Evolutionary conservation across 2,797 vertebrate species (phyloP).

Genomic region (Falco biarmicus): DNA sequence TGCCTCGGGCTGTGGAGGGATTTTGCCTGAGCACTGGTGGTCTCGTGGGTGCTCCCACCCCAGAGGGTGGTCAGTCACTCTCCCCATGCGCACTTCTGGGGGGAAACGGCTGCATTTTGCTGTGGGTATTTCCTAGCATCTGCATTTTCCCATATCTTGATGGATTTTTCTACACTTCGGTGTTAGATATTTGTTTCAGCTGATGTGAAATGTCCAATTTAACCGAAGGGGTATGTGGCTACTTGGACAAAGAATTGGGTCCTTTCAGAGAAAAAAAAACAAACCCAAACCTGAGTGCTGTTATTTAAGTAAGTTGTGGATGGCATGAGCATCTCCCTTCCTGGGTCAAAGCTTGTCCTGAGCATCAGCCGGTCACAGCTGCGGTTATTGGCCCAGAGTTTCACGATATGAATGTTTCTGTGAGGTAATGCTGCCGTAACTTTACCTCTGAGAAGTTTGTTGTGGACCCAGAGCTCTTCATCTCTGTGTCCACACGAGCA

Average conservation of each 20-base stretch:
- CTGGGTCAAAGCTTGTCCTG: neutral
- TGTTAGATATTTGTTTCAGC: neutral
- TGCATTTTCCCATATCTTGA: accelerated
- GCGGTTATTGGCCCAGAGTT: neutral
- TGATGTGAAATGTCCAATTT: neutral
- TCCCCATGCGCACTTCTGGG: too few relatives aligned
- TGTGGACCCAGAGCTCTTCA: accelerated
- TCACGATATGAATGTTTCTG: neutral
- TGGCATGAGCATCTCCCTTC: neutral
- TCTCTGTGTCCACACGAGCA: too few relatives aligned
- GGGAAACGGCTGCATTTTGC: neutral
- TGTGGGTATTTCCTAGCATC: neutral
- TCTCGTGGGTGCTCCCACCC: neutral
- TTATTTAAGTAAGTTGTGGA: neutral
- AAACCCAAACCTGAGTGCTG: neutral
- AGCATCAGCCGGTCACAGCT: accelerated
- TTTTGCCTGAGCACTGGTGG: neutral
- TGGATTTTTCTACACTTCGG: accelerated
- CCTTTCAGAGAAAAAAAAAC: neutral
- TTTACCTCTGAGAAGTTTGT: neutral
- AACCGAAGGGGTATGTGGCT: neutral
- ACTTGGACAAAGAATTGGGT: neutral
- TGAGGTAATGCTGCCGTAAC: accelerated
- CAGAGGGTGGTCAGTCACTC: neutral
- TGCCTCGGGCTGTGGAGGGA: neutral